Evolutionary conservation across 1,140 invertebrate species (phyloP), one percentile per base, ranked within the genome.

Genomic region (Diorhabda carinulata): DNA sequence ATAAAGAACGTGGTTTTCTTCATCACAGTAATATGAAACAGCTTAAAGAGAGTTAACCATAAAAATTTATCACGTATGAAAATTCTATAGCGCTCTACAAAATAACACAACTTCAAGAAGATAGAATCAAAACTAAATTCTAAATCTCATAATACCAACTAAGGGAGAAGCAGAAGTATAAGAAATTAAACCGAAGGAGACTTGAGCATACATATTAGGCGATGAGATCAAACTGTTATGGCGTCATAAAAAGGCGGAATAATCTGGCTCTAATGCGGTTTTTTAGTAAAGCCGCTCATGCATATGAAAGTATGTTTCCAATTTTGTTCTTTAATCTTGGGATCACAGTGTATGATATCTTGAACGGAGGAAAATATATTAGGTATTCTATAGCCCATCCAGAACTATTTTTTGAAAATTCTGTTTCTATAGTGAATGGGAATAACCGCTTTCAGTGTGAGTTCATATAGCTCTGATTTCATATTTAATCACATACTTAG

Each of bases 211-310:
- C 47, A 52, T n/a, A 52, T 52, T 52, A 52, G 47, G 6, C 6
- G 47, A 52, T 52, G 47, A 52, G n/a, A 52, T 52, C 47, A 52
- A 52, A 52, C 47, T 3, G 6, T 52, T 6, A 52, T 52, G 47
- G 47, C n/a, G 47, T 52, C 47, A 52, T 52, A 52, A 52, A 52
- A 52, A 52, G 47, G 47, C 47, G 47, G n/a, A 52, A 52, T n/a
- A 52, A 52, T 52, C 47, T 52, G 47, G 47, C 3, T n/a, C n/a
- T 52, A 52, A 52, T 52, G 47, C n/a, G 47, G 47, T 52, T 52
- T 52, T 52, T 52, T 52, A 52, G 47, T n/a, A 6, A 52, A 52
- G 47, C 47, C 6, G 47, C 47, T 52, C 47, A 52, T 3, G 3
- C 47, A 52, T 52, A 52, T 52, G 47, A 52, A 52, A 52, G n/a